Evolutionary conservation across 1,140 invertebrate genomes (phyloP).

Genomic region (Caenorhabditis briggsae): DNA sequence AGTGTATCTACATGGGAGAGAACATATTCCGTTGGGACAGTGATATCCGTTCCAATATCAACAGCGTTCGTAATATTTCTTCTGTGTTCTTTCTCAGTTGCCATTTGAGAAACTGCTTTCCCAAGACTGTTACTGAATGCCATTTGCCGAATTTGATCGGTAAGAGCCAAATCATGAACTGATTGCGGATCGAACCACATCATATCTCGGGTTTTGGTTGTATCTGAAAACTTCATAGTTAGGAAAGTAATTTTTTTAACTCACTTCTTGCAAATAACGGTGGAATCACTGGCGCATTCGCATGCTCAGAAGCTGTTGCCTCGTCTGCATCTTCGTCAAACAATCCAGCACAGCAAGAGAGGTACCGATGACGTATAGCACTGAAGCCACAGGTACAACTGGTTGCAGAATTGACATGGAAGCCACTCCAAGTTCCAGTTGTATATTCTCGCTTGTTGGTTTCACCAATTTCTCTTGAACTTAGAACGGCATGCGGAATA

Average conservation of each 20-base stretch:
- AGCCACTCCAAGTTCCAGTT: slow-evolving; percentile 59
- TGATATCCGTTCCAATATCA: neutral
- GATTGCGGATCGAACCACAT: slow-evolving; percentile 15
- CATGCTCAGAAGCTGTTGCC: slow-evolving; percentile 56
- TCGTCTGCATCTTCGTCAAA: slow-evolving; percentile 67
- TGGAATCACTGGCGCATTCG: slow-evolving; percentile 22
- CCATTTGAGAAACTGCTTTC: slow-evolving; percentile 34
- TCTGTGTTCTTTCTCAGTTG: neutral
- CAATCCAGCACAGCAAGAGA: slow-evolving; percentile 60
- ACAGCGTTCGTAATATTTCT: neutral
- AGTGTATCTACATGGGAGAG: slow-evolving; percentile 37
- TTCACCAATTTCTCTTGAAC: neutral
- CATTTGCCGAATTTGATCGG: slow-evolving; percentile 41
- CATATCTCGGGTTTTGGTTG: slow-evolving; percentile 15
- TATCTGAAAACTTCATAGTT: neutral
- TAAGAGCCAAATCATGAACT: slow-evolving; percentile 22
- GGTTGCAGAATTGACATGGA: slow-evolving; percentile 43
- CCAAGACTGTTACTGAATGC: slow-evolving; percentile 8
- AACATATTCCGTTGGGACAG: slow-evolving; percentile 38
- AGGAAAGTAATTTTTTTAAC: neutral
- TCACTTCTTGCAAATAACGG: slow-evolving; percentile 18
- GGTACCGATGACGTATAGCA: slow-evolving; percentile 66
- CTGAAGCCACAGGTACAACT: slow-evolving; percentile 66
- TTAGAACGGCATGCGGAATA: slow-evolving; percentile 39
- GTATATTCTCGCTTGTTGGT: slow-evolving; percentile 34